phyloP scores from a whole-genome alignment of 2,888 invertebrate genomes.

The Cerastis rubricosa region DNA sequence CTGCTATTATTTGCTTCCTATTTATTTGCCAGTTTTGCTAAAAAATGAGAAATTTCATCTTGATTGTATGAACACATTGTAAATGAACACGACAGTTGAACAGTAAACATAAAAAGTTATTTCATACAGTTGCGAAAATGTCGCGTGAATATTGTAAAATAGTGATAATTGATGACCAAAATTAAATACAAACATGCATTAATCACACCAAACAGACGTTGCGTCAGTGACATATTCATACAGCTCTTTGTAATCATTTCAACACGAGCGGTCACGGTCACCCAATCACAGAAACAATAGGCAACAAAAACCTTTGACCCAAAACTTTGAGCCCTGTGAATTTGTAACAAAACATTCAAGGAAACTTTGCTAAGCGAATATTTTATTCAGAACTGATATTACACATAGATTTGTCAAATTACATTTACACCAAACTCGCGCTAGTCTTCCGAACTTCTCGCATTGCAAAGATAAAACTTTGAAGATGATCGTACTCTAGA shows the following conservation, averaged over 20 bases:
- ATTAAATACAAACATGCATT: slow-evolving; percentile 25
- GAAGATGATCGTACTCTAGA: slow-evolving; percentile 75
- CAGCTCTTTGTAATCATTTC: slow-evolving; percentile 45
- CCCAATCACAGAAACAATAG: slow-evolving; percentile 57
- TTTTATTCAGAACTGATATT: slow-evolving; percentile 61
- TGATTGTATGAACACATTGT: background rate
- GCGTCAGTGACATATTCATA: slow-evolving; percentile 32
- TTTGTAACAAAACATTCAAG: slow-evolving; percentile 54
- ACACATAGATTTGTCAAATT: slow-evolving; percentile 64
- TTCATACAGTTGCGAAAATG: background rate
- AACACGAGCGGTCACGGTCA: slow-evolving; percentile 33
- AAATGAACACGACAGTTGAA: background rate
- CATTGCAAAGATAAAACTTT: slow-evolving; percentile 78
- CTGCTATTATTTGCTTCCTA: background rate
- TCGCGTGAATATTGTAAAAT: background rate
- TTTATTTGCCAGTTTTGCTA: background rate
- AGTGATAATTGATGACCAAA: slow-evolving; percentile 26
- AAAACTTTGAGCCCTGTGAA: slow-evolving; percentile 53
- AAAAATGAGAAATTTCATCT: slow-evolving; percentile 1
- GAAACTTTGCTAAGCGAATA: slow-evolving; percentile 49
- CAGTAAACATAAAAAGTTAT: background rate
- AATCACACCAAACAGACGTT: slow-evolving; percentile 31
- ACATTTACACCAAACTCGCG: slow-evolving; percentile 55
- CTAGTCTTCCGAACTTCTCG: slow-evolving; percentile 65
- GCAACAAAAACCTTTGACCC: slow-evolving; percentile 51